Evolutionary conservation across 2,113 vertebrate species (phyloP).

Genomic region (Mirounga angustirostris): DNA sequence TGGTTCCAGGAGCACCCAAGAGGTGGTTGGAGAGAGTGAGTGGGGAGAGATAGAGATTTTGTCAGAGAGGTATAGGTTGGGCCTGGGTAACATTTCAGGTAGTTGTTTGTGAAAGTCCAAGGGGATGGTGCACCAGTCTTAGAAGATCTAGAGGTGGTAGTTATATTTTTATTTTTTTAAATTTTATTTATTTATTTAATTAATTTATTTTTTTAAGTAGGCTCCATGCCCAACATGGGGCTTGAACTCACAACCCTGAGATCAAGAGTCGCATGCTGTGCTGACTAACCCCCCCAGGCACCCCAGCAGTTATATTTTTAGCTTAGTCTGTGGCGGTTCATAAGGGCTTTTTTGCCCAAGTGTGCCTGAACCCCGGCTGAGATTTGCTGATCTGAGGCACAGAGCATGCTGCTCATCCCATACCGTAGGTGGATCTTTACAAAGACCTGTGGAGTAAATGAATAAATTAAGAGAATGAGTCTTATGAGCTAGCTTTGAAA

Average conservation of each 20-base stretch:
- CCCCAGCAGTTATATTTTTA: background rate
- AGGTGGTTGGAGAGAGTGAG: accelerated
- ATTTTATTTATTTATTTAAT: background rate
- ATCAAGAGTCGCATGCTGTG: background rate
- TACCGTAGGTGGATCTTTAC: background rate
- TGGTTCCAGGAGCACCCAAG: background rate
- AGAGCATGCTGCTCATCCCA: background rate
- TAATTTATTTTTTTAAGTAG: background rate
- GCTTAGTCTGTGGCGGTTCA: background rate
- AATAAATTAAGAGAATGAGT: background rate
- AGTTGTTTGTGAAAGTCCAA: background rate
- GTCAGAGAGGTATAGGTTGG: background rate
- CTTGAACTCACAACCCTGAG: background rate
- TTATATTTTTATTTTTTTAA: background rate
- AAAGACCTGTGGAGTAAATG: background rate
- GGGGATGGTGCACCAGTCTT: background rate
- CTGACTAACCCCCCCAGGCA: background rate
- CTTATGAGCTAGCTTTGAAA: background rate
- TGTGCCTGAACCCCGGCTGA: background rate
- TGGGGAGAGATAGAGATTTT: background rate
- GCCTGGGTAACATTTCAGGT: background rate
- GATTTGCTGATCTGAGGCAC: background rate
- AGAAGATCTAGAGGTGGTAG: background rate
- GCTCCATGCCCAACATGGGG: background rate
- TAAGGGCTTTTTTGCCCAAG: background rate